Percentiles rank a stretch among this genome's conserved stretches.
Evolutionary conservation across 2,888 invertebrate species (phyloP).

Genomic region (Allolobophora icterica): DNA sequence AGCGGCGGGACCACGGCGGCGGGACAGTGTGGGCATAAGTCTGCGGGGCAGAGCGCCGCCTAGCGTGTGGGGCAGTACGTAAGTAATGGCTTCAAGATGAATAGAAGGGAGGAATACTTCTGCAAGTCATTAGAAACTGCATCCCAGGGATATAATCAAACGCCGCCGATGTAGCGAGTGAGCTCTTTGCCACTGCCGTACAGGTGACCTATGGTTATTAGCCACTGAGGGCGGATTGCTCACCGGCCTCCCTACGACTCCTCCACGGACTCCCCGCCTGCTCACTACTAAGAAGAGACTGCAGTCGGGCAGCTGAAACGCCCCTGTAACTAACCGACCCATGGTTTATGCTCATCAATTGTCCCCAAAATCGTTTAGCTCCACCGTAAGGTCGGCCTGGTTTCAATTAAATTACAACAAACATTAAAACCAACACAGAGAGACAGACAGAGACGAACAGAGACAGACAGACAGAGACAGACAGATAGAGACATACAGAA

Average conservation of each 20-base stretch:
- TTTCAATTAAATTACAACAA: neutral
- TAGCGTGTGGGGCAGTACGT: neutral
- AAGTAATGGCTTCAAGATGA: slow-evolving; percentile 17
- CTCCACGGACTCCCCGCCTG: neutral
- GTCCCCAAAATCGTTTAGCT: slow-evolving; percentile 13
- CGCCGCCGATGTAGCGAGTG: neutral
- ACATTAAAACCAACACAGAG: neutral
- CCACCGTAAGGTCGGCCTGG: neutral
- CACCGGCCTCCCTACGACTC: neutral
- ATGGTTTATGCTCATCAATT: neutral
- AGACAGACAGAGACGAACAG: too few relatives aligned
- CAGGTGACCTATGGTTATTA: slow-evolving; percentile 17
- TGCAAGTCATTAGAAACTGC: neutral
- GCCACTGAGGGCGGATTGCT: slow-evolving; percentile 17
- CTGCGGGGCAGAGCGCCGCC: neutral
- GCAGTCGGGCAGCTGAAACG: neutral
- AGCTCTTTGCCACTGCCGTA: neutral
- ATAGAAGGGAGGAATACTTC: slow-evolving; percentile 1
- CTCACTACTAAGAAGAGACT: too few relatives aligned
- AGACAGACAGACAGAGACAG: too few relatives aligned
- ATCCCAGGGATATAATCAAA: slow-evolving; percentile 2
- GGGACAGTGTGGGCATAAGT: neutral
- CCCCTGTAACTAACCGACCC: neutral
- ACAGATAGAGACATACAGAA: too few relatives aligned
- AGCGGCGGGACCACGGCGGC: neutral